Base-by-base conservation (phyloP, 2,888 invertebrate species). In the Andrena bucephala region DNA sequence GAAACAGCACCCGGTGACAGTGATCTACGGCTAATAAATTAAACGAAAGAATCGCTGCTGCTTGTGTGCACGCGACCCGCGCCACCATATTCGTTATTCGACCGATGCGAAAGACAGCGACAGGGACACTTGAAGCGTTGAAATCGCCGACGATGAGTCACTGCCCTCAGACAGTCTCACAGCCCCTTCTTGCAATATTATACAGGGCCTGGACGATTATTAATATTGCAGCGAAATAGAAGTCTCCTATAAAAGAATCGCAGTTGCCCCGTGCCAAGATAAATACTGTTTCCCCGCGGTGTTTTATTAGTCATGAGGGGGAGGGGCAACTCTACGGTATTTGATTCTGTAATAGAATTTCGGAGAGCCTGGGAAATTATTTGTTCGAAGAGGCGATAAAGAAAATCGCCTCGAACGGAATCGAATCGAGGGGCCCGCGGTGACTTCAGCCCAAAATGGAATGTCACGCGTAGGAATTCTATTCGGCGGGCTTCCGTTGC, bases 1-100 rank as follows among this genome's bases (percentile, higher is more conserved):
- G 68, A 75, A 87, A 85, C 75, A 70, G 33, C 66, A n/a, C 48
- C 27, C 52, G 54, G 6, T 65, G 76, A 73, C 86, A 77, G 77
- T 87, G 85, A 87, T 85, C 81, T 85, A 83, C 80, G 87, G 62
- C 83, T 85, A 87, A 87, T 87, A 87, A 87, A 87, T 87, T 87
- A 85, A 42, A 70, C 87, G 75, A 85, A 86, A 81, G 85, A 86
- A 85, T 84, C 73, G 77, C 68, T 74, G 73, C 80, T 85, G 73
- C 76, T 63, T 31, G 24, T 13, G 70, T 68, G 71, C 70, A 71
- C 75, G 81, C 69, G 65, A 77, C 79, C 42, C 59, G 42, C 13
- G 60, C 59, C 0, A 52, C 31, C 63, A 74, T 83, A 77, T 75
- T 60, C 81, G 72, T 81, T 83, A 81, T 70, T 63, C 67, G 60